phyloP scores from a whole-genome alignment of 2,113 vertebrate species.

The Ailuropoda melanoleuca region DNA sequence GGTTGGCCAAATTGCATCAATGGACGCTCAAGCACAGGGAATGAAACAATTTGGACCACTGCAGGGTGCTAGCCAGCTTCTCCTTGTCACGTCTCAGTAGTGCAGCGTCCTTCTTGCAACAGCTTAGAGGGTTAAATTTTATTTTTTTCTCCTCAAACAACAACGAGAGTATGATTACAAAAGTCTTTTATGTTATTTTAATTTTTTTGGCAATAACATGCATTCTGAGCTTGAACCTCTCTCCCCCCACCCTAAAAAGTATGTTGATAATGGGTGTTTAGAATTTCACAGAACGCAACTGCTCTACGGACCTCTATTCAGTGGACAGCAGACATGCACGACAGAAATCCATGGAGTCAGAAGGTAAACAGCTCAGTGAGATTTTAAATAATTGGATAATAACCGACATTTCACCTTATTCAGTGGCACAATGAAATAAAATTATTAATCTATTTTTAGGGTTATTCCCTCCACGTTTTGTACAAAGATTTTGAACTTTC shows the following conservation, averaged over 20 bases:
- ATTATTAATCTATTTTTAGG: neutral
- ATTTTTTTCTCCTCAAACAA: neutral
- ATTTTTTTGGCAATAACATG: neutral
- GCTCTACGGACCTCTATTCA: rapidly evolving
- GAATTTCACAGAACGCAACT: neutral
- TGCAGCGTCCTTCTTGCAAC: neutral
- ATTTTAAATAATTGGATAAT: neutral
- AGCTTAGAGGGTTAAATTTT: neutral
- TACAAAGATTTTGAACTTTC: neutral
- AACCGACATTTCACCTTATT: no score
- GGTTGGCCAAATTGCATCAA: neutral
- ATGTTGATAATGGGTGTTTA: no score
- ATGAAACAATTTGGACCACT: no score
- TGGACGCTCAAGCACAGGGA: rapidly evolving
- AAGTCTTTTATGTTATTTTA: neutral
- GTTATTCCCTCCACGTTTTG: no score
- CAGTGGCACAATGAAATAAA: no score
- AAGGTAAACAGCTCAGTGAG: neutral
- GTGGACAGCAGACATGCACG: rapidly evolving
- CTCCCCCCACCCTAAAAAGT: no score
- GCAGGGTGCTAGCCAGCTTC: neutral
- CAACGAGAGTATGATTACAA: neutral
- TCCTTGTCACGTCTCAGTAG: rapidly evolving
- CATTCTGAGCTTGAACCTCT: neutral
- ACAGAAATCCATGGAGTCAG: no score